A percentile compares a stretch with the other conserved stretches of the same genome.
phyloP scores from a whole-genome alignment of 2,113 vertebrate species.

The Chaetorhynchus papuensis region DNA sequence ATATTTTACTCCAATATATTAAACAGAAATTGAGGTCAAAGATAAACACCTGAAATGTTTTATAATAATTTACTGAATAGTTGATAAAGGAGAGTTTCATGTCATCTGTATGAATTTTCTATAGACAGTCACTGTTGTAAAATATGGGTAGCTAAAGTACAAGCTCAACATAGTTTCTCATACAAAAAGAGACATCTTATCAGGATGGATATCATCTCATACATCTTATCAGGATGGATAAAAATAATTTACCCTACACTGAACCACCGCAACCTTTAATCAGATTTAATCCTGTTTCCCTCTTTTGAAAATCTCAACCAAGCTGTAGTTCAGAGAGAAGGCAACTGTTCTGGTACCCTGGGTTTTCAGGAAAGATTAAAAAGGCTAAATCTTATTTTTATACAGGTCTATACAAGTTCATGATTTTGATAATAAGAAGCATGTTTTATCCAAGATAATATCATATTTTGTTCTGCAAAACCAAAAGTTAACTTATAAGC shows the following conservation, averaged over 20 bases:
- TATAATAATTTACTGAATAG: neutral
- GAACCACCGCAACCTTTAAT: conserved; percentile 7
- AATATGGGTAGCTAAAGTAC: neutral
- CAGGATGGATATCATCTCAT: too few relatives aligned
- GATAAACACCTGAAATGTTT: conserved; percentile 1
- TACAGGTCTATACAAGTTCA: neutral
- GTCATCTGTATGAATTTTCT: neutral
- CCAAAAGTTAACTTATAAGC: neutral
- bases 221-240: too few relatives aligned
- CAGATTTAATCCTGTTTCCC: conserved; percentile 46
- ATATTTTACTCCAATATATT: neutral
- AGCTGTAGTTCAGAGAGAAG: conserved; percentile 31
- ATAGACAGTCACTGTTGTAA: neutral
- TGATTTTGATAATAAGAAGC: neutral
- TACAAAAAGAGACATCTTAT: too few relatives aligned
- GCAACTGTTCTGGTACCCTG: conserved; percentile 18
- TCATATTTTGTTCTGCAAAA: neutral
- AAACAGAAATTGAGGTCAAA: neutral
- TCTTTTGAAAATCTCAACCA: neutral
- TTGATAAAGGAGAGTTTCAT: neutral
- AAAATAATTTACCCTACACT: conserved; percentile 34
- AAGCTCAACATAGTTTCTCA: neutral
- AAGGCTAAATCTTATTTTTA: neutral
- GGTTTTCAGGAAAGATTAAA: conserved; percentile 32
- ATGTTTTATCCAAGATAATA: neutral